Evolutionary conservation across 2,797 vertebrate genomes (phyloP), one percentile per base, ranked within the genome.

Genomic region (Siniperca scherzeri): DNA sequence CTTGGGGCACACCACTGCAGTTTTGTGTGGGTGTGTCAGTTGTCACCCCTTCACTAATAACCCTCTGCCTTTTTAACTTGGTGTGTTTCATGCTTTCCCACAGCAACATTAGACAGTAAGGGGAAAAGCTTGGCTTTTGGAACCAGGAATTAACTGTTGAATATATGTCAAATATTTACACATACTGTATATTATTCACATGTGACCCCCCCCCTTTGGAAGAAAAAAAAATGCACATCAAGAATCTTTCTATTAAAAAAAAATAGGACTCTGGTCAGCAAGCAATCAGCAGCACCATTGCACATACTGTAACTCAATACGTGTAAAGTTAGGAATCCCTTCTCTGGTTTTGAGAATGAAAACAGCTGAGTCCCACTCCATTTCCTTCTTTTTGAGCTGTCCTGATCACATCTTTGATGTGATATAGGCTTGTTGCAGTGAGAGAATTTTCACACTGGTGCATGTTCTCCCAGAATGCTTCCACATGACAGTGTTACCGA

Each of bases 1-100:
- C 38, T 44, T 30, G 74, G 68, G 57, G 33, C 86, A 81, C 91
- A 87, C 81, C 89, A 87, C 84, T 74, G 82, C 83, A 85, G 90
- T 87, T 73, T 84, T 89, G 86, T 91, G 83, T 91, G 83, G 83
- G 74, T 83, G 87, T 90, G 87, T 92, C 74, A 55, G 73, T 61
- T 84, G 84, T 88, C 78, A 56, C 70, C 73, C 85, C 79, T 65
- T 82, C 83, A 90, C 92, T 93, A 90, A 94, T 79, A 46, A 70
- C 70, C 70, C 77, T 76, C 80, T 65, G 71, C 73, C 74, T 77
- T 57, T 77, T 84, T 78, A 80, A 87, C 80, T 81, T 36, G 27
- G 80, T 84, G 88, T 89, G 89, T 93, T 82, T 90, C 79, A 81
- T 69, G 75, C 83, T 88, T 90, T 89, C 70, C 82, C 68, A 82